These are phyloP conservation scores for Vanessa atalanta DNA, from an alignment of 1,140 invertebrate genomes.

Conservation along the genomic window DNA sequence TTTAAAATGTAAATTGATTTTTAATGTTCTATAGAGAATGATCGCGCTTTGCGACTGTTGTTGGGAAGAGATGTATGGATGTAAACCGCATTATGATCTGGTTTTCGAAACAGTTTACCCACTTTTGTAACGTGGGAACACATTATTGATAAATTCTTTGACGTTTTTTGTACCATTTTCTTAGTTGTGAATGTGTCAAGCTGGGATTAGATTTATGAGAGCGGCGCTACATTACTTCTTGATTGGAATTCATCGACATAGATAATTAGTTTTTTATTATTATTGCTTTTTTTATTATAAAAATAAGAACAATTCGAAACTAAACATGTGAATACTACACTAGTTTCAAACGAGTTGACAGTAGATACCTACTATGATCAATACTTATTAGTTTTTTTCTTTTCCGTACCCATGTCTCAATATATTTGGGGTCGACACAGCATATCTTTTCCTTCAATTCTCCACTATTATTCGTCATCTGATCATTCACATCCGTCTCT, in stretches of 20 bases:
- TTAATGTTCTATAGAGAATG: slow-evolving; percentile 52
- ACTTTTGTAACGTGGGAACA: slow-evolving; percentile 41
- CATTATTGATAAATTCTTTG: slow-evolving; percentile 16
- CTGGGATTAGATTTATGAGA: slow-evolving; percentile 19
- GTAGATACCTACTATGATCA: no score
- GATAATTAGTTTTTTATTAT: no score
- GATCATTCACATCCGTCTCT: no score
- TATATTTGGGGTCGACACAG: no score
- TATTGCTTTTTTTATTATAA: no score
- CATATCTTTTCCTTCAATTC: no score
- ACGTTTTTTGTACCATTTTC: slow-evolving; percentile 14
- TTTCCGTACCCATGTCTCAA: no score
- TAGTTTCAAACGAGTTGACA: no score
- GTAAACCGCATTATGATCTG: slow-evolving; percentile 34
- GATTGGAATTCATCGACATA: not conserved
- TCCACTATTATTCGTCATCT: no score
- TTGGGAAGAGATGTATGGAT: slow-evolving; percentile 28
- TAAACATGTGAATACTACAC: no score
- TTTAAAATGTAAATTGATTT: slow-evolving; percentile 64
- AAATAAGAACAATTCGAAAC: no score
- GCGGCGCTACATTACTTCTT: not conserved
- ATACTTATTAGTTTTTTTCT: no score
- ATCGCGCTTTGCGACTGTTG: slow-evolving; percentile 20
- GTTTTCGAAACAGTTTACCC: slow-evolving; percentile 39
- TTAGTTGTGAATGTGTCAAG: slow-evolving; percentile 10